Evolutionary conservation across 1,140 invertebrate genomes (phyloP), one percentile per base, ranked within the genome.

Genomic region (Nylanderia fulva): DNA sequence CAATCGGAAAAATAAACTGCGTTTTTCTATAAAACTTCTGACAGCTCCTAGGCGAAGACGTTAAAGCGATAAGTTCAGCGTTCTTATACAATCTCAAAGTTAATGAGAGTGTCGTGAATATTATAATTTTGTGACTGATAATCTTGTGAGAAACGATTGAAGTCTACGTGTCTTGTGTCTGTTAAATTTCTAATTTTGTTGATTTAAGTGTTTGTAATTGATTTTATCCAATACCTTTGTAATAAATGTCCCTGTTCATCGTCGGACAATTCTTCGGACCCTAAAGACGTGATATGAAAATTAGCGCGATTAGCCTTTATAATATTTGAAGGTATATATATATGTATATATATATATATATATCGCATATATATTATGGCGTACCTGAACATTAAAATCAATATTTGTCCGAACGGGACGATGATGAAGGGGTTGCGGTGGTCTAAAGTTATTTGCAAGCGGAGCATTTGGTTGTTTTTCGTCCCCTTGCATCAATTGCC

Each of bases 391-490:
- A 91, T 97, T 97, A 94, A 99, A 99, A 95, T 99, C 98, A 93
- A 99, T 99, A 95, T 99, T 99, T 71, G 99, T 99, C 93, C 98
- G 96, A 66, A 99, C 97, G 18, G 98, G 97, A 88, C 98, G 96
- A 95, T 98, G 97, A 95, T 99, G 97, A 29, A 99, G 95, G 39
- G 97, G 97, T 93, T 99, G 98, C 2, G 97, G 96, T 36, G 98
- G 98, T 93, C 99, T 96, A 93, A 97, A 98, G 95, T 99, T 99
- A 95, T 99, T 98, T 85, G 98, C 98, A 91, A 99, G 96, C 21
- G 98, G 97, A 71, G 98, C 98, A 95, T 98, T 98, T 15, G 98
- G 97, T 93, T 97, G 96, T 88, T 96, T 96, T 86, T 96, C 96
- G 92, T 98, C 98, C 21, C 98, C 98, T 94, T 98, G 98, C 97